These are phyloP conservation scores for Erethizon dorsatum DNA, from an alignment of 2,797 vertebrate genomes.

Conservation along the genomic window DNA sequence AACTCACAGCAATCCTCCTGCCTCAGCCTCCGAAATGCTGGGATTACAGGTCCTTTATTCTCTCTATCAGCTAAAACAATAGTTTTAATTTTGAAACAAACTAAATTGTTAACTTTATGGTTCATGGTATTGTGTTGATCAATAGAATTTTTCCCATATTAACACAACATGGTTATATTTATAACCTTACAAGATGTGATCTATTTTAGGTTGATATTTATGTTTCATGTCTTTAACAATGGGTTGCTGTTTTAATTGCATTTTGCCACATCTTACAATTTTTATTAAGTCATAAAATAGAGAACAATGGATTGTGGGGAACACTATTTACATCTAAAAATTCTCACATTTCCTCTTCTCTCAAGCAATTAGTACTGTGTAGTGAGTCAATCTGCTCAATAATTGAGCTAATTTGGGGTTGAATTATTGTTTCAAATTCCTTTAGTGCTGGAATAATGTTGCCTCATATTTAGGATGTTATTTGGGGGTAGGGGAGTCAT, in stretches of 20 bases:
- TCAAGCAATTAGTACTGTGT: not conserved
- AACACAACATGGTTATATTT: not conserved
- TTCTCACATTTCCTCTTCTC: not conserved
- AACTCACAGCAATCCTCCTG: too few relatives aligned
- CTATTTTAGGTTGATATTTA: not conserved
- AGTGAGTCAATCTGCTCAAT: not conserved
- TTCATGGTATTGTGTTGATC: not conserved
- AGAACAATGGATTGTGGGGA: not conserved
- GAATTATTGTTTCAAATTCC: not conserved
- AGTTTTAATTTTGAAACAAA: not conserved
- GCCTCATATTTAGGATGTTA: not conserved
- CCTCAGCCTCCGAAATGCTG: too few relatives aligned
- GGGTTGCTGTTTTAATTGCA: not conserved
- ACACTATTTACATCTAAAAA: not conserved
- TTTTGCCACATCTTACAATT: not conserved
- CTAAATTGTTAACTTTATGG: not conserved
- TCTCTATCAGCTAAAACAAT: not conserved
- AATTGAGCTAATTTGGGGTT: not conserved
- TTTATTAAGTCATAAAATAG: not conserved
- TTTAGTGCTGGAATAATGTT: not conserved
- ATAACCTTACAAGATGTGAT: not conserved
- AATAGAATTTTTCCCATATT: not conserved
- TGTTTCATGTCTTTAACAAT: not conserved
- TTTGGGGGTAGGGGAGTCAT: accelerated
- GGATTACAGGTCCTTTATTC: not conserved